Evolutionary conservation across 2,888 invertebrate species (phyloP).

Genomic region (Physocephala rufipes): DNA sequence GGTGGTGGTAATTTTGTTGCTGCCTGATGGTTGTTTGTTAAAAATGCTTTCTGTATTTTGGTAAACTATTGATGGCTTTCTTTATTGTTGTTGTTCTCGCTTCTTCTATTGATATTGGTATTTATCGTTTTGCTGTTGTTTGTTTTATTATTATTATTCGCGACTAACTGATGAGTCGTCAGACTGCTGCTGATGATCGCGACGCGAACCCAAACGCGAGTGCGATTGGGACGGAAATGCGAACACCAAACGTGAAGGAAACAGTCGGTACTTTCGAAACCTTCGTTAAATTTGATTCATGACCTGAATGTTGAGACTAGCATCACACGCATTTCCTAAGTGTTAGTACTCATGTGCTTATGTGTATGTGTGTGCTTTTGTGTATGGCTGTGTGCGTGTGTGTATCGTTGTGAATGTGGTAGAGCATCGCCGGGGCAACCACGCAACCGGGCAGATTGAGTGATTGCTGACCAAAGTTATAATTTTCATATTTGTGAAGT

Average conservation of each 20-base stretch:
- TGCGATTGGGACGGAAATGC: not conserved
- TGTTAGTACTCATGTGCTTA: too few species aligned
- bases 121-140: constrained; percentile 34
- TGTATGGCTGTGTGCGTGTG: constrained; percentile 45
- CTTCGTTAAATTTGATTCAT: constrained; percentile 66
- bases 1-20: constrained; percentile 25
- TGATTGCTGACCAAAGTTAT: constrained; percentile 66
- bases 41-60: too few species aligned
- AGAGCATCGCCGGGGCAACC: constrained; percentile 40
- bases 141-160: constrained; percentile 35
- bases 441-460: constrained; percentile 60
- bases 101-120: not conserved
- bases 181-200: constrained; percentile 54
- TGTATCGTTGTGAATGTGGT: too few species aligned
- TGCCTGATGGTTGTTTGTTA: too few species aligned
- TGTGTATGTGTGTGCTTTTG: not conserved
- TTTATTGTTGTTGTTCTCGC: too few species aligned
- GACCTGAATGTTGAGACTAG: constrained; percentile 48
- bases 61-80: too few species aligned
- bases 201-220: constrained; percentile 56
- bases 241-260: not conserved
- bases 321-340: too few species aligned
- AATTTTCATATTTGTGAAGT: constrained; percentile 64
- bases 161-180: constrained; percentile 1
- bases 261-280: too few species aligned